Conservation (phyloP, 2,797 vertebrate genomes). For the Acanthiza pusilla region DNA sequence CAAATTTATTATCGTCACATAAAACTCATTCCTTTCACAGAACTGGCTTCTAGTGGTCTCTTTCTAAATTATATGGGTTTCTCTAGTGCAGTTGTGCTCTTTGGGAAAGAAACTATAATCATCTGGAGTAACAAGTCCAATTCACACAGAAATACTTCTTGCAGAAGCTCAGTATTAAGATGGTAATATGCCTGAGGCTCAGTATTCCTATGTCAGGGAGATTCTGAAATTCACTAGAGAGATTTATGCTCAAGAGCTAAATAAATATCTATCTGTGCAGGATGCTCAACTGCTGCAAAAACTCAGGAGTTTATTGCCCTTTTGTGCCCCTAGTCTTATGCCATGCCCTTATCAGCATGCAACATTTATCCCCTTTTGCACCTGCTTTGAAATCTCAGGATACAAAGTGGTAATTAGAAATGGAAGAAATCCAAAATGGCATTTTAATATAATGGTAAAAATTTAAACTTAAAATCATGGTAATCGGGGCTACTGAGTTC, state of each 20-base stretch:
- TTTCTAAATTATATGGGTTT: conserved; percentile 3
- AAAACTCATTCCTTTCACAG: conserved; percentile 23
- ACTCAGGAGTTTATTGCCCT: not conserved
- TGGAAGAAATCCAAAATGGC: not conserved
- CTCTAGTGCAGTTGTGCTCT: not conserved
- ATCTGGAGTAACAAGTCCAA: not conserved
- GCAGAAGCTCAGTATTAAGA: not conserved
- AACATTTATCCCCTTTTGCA: not conserved
- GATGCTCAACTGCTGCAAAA: not conserved
- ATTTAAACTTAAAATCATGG: not conserved
- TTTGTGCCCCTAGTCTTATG: not conserved
- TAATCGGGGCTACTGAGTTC: not conserved
- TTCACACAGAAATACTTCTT: not conserved
- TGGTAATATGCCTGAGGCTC: not conserved
- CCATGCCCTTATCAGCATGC: not conserved
- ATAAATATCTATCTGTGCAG: not conserved
- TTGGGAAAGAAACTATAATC: not conserved
- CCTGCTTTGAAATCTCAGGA: not conserved
- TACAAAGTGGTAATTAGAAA: not conserved
- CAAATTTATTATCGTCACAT: conserved; percentile 10
- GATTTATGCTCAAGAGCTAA: not conserved
- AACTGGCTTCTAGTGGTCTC: not conserved
- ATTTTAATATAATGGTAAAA: not conserved
- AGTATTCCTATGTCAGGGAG: not conserved
- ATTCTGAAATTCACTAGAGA: not conserved